Evolutionary conservation across 2,113 vertebrate genomes (phyloP).

Genomic region (Oreochromis aureus): DNA sequence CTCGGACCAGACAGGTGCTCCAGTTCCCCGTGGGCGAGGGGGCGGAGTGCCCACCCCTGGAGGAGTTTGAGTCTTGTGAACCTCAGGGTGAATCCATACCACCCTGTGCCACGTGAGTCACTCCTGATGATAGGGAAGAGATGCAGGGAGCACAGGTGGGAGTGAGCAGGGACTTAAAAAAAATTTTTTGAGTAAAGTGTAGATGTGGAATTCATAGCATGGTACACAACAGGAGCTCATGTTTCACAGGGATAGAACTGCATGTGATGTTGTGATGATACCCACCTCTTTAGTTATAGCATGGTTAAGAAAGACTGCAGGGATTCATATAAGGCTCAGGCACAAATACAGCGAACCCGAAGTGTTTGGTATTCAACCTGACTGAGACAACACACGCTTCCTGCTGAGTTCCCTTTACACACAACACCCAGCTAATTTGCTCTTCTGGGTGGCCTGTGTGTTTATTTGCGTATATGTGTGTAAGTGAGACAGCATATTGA

Average conservation of each 20-base stretch:
- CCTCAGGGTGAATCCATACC: slow-evolving; percentile 72
- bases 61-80: slow-evolving; percentile 80
- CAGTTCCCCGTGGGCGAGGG: slow-evolving; percentile 82
- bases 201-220: not conserved
- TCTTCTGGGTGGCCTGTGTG: slow-evolving; percentile 15
- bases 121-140: not conserved
- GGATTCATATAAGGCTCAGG: not conserved
- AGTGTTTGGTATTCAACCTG: not conserved
- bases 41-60: slow-evolving; percentile 76
- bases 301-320: not conserved
- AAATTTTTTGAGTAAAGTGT: not conserved
- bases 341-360: not conserved
- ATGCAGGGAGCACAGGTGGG: not conserved
- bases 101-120: slow-evolving; percentile 86
- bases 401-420: slow-evolving; percentile 13
- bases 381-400: not conserved
- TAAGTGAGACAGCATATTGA: slow-evolving; percentile 42
- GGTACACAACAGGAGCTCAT: not conserved
- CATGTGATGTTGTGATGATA: not conserved
- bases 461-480: not conserved
- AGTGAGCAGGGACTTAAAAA: not conserved
- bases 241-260: not conserved
- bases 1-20: slow-evolving; percentile 75
- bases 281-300: not conserved
- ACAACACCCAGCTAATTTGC: slow-evolving; percentile 23